phyloP scores from a whole-genome alignment of 1,140 invertebrate species.

The Sycobia sp. region DNA sequence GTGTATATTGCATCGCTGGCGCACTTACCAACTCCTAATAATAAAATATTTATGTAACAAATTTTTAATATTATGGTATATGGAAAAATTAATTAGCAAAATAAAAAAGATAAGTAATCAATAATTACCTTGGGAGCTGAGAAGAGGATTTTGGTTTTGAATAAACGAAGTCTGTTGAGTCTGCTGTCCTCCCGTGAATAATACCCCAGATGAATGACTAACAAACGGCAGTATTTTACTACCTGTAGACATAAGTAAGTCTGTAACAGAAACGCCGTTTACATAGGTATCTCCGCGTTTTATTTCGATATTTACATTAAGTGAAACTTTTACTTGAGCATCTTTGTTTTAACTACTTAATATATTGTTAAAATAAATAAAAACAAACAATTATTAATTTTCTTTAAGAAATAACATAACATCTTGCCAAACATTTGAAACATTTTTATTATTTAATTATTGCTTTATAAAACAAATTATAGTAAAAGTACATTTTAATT shows the following conservation, averaged over 20 bases:
- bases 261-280: constrained; percentile 34
- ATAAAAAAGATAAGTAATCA: not conserved
- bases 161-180: constrained; percentile 54
- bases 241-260: constrained; percentile 51
- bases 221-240: constrained; percentile 61
- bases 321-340: no score
- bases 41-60: no score
- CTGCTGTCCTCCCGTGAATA: constrained; percentile 53
- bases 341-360: no score
- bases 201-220: constrained; percentile 50
- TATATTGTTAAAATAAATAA: no score
- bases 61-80: not conserved
- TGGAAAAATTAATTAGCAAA: not conserved
- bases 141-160: constrained; percentile 55
- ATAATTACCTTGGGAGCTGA: constrained; percentile 52
- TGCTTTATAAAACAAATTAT: no score
- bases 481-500: no score
- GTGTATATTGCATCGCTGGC: constrained; percentile 54
- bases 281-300: constrained; percentile 14
- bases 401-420: no score
- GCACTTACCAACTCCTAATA: constrained; percentile 63
- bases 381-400: no score
- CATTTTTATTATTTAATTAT: no score
- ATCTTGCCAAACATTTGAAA: no score
- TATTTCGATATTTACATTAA: not conserved